Evolutionary conservation across 2,888 invertebrate genomes (phyloP).

Genomic region (Amphipyra tragopoginis): DNA sequence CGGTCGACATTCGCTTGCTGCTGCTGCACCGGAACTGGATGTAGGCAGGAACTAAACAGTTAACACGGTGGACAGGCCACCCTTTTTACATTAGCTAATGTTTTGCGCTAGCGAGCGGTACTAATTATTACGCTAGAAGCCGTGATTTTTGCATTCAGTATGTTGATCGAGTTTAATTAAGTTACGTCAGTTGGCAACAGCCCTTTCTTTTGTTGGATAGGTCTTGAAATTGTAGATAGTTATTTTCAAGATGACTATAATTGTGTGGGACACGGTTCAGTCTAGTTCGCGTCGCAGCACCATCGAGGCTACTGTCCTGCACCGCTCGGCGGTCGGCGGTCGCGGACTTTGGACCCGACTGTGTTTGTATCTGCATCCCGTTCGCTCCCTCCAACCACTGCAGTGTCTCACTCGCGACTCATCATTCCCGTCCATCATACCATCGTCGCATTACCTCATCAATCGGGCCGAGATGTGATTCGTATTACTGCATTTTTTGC

Average conservation of each 20-base stretch:
- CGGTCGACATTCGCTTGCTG: slow-evolving; percentile 68
- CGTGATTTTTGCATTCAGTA: neutral
- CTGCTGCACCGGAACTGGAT: slow-evolving; percentile 82
- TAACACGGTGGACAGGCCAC: slow-evolving; percentile 67
- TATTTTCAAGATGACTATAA: slow-evolving; percentile 12
- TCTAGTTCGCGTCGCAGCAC: slow-evolving; percentile 53
- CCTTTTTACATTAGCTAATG: slow-evolving; percentile 46
- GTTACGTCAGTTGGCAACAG: too few species aligned
- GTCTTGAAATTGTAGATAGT: neutral
- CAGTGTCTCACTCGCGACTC: slow-evolving; percentile 63
- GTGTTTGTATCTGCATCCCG: slow-evolving; percentile 79
- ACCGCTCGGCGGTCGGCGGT: slow-evolving; percentile 67
- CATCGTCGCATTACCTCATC: slow-evolving; percentile 78
- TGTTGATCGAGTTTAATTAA: neutral
- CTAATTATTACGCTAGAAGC: slow-evolving; percentile 7
- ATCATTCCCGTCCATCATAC: slow-evolving; percentile 66
- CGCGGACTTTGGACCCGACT: slow-evolving; percentile 84
- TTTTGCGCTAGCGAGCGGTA: slow-evolving; percentile 11
- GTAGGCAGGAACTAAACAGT: slow-evolving; percentile 82
- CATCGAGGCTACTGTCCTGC: slow-evolving; percentile 78
- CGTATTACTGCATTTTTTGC: slow-evolving; percentile 78
- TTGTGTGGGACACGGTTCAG: slow-evolving; percentile 39
- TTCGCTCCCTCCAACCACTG: slow-evolving; percentile 68
- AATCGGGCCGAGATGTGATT: slow-evolving; percentile 71
- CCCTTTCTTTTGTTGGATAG: neutral